phyloP scores from a whole-genome alignment of 1,140 invertebrate genomes.

The Drosophila quadrilineata region DNA sequence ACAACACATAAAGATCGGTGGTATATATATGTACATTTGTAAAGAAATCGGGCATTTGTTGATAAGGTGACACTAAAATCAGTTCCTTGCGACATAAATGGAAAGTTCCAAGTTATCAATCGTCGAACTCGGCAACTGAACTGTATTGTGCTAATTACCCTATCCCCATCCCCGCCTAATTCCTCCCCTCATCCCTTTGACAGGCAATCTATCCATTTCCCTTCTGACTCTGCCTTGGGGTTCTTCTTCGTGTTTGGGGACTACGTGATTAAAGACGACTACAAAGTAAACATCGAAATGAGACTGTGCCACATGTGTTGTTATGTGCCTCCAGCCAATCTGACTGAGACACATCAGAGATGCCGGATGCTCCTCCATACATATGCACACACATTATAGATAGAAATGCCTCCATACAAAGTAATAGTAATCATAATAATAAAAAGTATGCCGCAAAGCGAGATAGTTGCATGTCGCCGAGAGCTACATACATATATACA shows the following conservation, averaged over 20 bases:
- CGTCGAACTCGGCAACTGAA: slow-evolving; percentile 36
- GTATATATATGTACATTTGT: neutral
- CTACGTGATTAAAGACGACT: slow-evolving; percentile 54
- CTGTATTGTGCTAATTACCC: slow-evolving; percentile 55
- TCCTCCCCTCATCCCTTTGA: neutral
- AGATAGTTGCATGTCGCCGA: slow-evolving; percentile 10
- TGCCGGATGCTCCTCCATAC: slow-evolving; percentile 54
- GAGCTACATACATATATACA: neutral
- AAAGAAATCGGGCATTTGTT: slow-evolving; percentile 39
- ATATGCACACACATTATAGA: slow-evolving; percentile 18
- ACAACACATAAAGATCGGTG: neutral
- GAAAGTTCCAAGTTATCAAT: slow-evolving; percentile 60
- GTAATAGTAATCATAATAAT: too few relatives aligned
- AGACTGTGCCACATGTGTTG: slow-evolving; percentile 43
- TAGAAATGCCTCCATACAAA: slow-evolving; percentile 38
- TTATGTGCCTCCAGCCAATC: slow-evolving; percentile 57
- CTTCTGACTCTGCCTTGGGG: too few relatives aligned
- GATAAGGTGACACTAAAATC: slow-evolving; percentile 51
- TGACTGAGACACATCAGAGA: slow-evolving; percentile 55
- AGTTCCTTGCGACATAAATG: slow-evolving; percentile 18
- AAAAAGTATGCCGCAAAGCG: slow-evolving; percentile 59
- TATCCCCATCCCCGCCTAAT: slow-evolving; percentile 17
- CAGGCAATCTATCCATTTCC: too few relatives aligned
- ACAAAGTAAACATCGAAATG: slow-evolving; percentile 25
- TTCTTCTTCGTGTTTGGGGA: slow-evolving; percentile 10